Conservation (phyloP, 2,888 invertebrate species). For the Rosalia funebris region DNA sequence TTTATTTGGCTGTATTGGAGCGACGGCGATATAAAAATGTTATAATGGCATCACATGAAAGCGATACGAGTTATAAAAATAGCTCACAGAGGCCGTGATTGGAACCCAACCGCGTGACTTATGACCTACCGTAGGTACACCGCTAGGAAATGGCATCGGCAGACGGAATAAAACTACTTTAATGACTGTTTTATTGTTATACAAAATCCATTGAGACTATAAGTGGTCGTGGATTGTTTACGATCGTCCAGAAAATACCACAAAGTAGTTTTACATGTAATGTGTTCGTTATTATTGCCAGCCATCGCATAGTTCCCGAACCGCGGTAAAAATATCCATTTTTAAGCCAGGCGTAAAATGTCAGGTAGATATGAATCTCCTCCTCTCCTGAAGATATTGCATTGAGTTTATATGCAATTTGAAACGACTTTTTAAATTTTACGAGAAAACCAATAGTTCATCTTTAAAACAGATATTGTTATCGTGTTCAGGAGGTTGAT, state of each 20-base stretch:
- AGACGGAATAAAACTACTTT: constrained; percentile 19
- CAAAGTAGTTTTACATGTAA: no score
- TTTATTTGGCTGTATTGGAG: neutral
- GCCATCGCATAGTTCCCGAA: no score
- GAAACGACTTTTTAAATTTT: no score
- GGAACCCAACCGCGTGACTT: constrained; percentile 43
- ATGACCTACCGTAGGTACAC: constrained; percentile 35
- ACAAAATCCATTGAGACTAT: neutral
- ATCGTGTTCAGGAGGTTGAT: no score
- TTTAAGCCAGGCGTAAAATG: no score
- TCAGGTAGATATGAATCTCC: no score
- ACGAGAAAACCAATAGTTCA: no score
- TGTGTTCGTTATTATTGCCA: no score
- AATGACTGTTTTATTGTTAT: constrained; percentile 15
- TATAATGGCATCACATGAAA: constrained; percentile 16
- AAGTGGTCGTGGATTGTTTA: neutral
- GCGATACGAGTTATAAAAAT: constrained; percentile 17
- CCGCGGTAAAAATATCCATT: no score
- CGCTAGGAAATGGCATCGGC: constrained; percentile 38
- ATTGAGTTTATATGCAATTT: no score
- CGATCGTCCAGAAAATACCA: neutral
- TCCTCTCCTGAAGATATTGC: no score
- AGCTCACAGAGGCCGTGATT: constrained; percentile 24
- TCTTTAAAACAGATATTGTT: no score
- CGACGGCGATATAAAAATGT: constrained; percentile 10